Evolutionary conservation across 2,888 invertebrate species (phyloP).

Genomic region (Phyllotreta cruciferae): DNA sequence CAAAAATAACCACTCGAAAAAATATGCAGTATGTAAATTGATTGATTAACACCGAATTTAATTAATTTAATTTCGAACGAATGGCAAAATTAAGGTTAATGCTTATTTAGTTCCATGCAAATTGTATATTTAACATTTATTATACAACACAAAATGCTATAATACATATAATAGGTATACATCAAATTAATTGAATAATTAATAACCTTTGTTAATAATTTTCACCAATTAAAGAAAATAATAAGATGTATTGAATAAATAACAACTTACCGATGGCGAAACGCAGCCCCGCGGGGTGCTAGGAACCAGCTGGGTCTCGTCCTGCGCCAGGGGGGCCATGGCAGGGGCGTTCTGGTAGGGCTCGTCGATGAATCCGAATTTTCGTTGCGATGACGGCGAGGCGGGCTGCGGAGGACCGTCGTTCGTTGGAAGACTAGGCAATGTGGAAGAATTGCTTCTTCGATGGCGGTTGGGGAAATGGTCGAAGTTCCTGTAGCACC

Average conservation of each 20-base stretch:
- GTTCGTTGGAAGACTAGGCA: constrained; percentile 60
- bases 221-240: too few species aligned
- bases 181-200: too few species aligned
- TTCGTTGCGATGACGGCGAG: constrained; percentile 53
- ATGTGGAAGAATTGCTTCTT: constrained; percentile 63
- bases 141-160: not conserved
- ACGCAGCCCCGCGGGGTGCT: constrained; percentile 57
- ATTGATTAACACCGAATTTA: too few species aligned
- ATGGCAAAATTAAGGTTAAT: too few species aligned
- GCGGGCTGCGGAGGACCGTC: constrained; percentile 50
- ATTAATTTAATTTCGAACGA: not conserved
- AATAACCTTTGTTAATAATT: too few species aligned
- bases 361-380: constrained; percentile 50
- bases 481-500: constrained; percentile 82
- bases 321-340: constrained; percentile 56
- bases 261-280: constrained; percentile 59
- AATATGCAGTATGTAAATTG: too few species aligned
- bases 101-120: too few species aligned
- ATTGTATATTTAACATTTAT: too few species aligned
- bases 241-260: too few species aligned
- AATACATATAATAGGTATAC: not conserved
- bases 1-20: too few species aligned
- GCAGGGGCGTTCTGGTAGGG: constrained; percentile 35
- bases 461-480: constrained; percentile 66
- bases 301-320: constrained; percentile 57